Percentiles rank a stretch among this genome's conserved stretches.
Conservation (phyloP, 1,140 invertebrate species). For the Bombyx mori region ASM3026992v2 NC_085113.1:12583501-12584000, state of each 20-base stretch:
- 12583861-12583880: slow-evolving; percentile 32
- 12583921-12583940: slow-evolving; percentile 41
- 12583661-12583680: slow-evolving; percentile 59
- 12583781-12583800: slow-evolving; percentile 31
- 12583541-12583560: slow-evolving; percentile 47
- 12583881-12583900: slow-evolving; percentile 45
- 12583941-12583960: slow-evolving; percentile 25
- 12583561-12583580: slow-evolving; percentile 43
- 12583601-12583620: slow-evolving; percentile 42
- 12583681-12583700: slow-evolving; percentile 36
- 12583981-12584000: slow-evolving; percentile 50
- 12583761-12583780: slow-evolving; percentile 10
- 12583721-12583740: slow-evolving; percentile 56
- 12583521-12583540: slow-evolving; percentile 44
- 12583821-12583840: slow-evolving; percentile 19
- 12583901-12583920: slow-evolving; percentile 47
- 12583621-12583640: slow-evolving; percentile 40
- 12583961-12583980: slow-evolving; percentile 27
- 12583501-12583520: slow-evolving; percentile 50
- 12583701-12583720: slow-evolving; percentile 34
- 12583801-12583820: slow-evolving; percentile 8
- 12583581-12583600: slow-evolving; percentile 50
- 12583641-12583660: slow-evolving; percentile 44
- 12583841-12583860: slow-evolving; percentile 30
- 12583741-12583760: slow-evolving; percentile 20